Base-by-base conservation (phyloP, 2,888 invertebrate species). In the Drosophila bunnanda region DNA sequence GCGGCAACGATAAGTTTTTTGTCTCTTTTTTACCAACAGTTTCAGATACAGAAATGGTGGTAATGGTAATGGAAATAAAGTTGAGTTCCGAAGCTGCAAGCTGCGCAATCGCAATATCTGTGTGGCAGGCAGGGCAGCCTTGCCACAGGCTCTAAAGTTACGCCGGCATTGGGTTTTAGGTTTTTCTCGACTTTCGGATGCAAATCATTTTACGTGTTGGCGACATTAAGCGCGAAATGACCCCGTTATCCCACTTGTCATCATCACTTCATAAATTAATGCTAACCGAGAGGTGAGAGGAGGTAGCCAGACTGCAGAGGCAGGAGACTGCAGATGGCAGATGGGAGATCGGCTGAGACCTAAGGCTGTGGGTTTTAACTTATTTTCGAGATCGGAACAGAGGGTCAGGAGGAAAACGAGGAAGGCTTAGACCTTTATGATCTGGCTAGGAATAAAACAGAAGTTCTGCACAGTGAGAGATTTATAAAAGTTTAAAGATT, bases 241-340 rank as follows among this genome's bases (percentile, higher is more conserved):
- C 88, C 88, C 89, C 88, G 89, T 90, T 90, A 89, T 89, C 90
- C 90, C 90, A 89, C 90, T 89, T 89, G 88, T 89, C 88, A 88
- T 90, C 88, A 82, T 90, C 88, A 89, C 88, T 89, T 89, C 88
- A 89, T 90, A 89, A 89, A 89, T 89, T 89, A 89, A 89, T 82
- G 84, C 85, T 58, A 75, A 75, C 71, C 48, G 55, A 73, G 32
- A 22, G 32, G 66, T 25, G 43, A 56, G 36, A 72, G 38, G 17
- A 50, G 55, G 74, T 50, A 55, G 65, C 65, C n/a, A n/a, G n/a
- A n/a, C n/a, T 43, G 32, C n/a, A 13, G 20, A 43, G 48, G 46
- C n/a, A n/a, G 28, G 71, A 41, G 17, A 36, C 44, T 30, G 46
- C 48, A 50, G 32, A 32, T 30, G 32, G 30, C 1, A 34, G 50